A percentile compares a stretch with the other conserved stretches of the same genome.
These are phyloP conservation scores for Enteromius trimaculatus DNA, from an alignment of 2,797 vertebrate genomes.

Conservation along the genomic window DNA sequence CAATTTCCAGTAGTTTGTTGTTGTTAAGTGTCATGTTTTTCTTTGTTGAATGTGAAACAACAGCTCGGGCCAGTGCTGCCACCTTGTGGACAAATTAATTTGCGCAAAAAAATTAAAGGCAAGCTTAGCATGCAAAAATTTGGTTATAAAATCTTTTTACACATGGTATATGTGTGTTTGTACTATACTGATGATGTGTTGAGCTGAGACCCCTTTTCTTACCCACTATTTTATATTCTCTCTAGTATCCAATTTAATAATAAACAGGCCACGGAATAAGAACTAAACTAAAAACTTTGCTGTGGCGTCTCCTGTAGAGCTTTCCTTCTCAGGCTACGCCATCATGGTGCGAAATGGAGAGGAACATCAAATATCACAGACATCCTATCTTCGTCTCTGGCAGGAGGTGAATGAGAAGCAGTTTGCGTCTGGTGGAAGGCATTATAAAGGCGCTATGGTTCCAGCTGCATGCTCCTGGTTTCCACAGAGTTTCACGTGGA, in stretches of 20 bases:
- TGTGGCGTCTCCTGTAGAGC: neutral
- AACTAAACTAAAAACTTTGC: neutral
- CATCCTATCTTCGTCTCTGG: slow-evolving; percentile 4
- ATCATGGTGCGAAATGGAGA: slow-evolving; percentile 19
- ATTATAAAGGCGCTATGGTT: neutral
- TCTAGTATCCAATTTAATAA: slow-evolving; percentile 6
- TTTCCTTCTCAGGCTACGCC: slow-evolving; percentile 3
- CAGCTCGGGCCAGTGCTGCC: neutral
- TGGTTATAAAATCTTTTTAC: neutral
- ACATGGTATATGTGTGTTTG: neutral
- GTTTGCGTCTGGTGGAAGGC: slow-evolving; percentile 12
- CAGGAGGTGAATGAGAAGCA: slow-evolving; percentile 18
- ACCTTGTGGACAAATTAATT: neutral
- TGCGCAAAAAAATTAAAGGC: neutral
- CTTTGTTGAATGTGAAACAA: neutral
- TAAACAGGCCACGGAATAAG: slow-evolving; percentile 14
- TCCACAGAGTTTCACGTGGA: slow-evolving; percentile 24
- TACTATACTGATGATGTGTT: neutral
- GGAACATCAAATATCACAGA: slow-evolving; percentile 18
- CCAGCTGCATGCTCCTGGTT: neutral
- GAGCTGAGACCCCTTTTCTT: neutral
- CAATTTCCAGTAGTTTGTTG: neutral
- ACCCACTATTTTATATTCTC: neutral
- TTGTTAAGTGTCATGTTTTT: neutral
- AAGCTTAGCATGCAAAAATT: neutral